Base-by-base conservation (phyloP, 30 jellyfish, hydroid and myxozoan genomes). In the Chrysaora quinquecirrha region DNA sequence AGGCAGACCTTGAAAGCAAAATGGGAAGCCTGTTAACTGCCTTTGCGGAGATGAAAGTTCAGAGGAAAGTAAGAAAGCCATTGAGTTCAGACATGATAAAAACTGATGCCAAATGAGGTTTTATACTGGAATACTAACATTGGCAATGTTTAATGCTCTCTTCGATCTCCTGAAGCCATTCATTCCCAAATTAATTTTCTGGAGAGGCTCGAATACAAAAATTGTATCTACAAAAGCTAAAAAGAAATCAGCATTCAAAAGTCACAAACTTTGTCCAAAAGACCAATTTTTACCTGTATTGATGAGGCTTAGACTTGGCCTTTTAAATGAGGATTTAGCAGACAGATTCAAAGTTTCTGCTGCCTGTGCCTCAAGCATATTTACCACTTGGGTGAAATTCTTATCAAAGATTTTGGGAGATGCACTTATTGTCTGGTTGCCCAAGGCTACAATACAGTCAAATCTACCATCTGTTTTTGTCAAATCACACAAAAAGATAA, bases 311-410 rank as follows among this genome's bases (percentile, higher is more conserved):
- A 31, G 74, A 34, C 76, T 71, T 22, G 90, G 95, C 28, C 50
- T 84, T 27, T 60, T 72, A 23, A 73, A 72, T 58, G 95, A 84
- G 58, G 85, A 84, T 71, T 76, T 84, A 35, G 95, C 90, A 22
- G 95, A 84, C 24, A 48, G 95, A 12, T 84, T 84, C 62, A 34
- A 81, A 7, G 73, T 72, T 54, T 72, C 90, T 6, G 32, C 74
- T 0, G 31, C 89, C 30, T 21, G 56, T 34, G 68, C 88, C 76
- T 72, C 85, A 32, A 72, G 34, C n/a, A 84, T 66, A 38, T 84
- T 84, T 49, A 32, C 83, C 0, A 84, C 89, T 18, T 52, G 34
- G 88, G 47, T 71, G 11, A 73, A 66, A 58, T 29, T 84, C 31
- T 32, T 62, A 25, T 14, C 68, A 4, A 43, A 34, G 21, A 27